Evolutionary conservation across 2,113 vertebrate species (phyloP), one percentile per base, ranked within the genome.

Genomic region (Nicator chloris): DNA sequence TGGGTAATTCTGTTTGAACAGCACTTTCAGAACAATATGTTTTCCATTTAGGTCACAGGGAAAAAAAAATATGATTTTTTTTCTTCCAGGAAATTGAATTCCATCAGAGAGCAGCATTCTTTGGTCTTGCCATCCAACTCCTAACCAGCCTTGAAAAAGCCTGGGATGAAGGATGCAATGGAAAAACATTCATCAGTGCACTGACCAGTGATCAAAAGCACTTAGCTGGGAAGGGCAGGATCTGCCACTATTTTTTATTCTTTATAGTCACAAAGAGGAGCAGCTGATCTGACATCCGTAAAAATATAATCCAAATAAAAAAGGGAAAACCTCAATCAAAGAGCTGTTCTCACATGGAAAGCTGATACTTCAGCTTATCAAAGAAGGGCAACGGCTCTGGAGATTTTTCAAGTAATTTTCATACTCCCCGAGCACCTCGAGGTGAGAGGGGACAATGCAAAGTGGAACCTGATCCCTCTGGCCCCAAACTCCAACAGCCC

Each of bases 1-100:
- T 84, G 6, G 85, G 95, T 95, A 88, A 96, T 95, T 96, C 94
- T 93, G 87, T 96, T 96, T 96, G 95, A 97, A 92, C 91, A 90
- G 96, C 94, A 88, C 69, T 96, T 96, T 96, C 82, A 88, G 87
- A 95, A 95, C 96, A 97, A 96, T 95, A 96, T 96, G 96, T 95
- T 96, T 97, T 95, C 93, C 95, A 96, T 97, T 95, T 96, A 94
- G 95, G 96, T 96, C 94, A 92, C 12, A 2, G 42, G 84, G 33
- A 68, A 65, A 75, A 71, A 54, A 64, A 57, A 26, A 59, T 15
- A 57, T 10, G 56, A n/a, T 57, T 39, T 82, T 82, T 81, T 42
- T 42, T 30, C 23, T 27, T 3, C 17, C 50, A 87, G 80, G 83
- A 93, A 96, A 97, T 90, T 93, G 94, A 93, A 96, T 95, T 95